phyloP scores from a whole-genome alignment of 2,888 invertebrate species.

The Blera fallax region DNA sequence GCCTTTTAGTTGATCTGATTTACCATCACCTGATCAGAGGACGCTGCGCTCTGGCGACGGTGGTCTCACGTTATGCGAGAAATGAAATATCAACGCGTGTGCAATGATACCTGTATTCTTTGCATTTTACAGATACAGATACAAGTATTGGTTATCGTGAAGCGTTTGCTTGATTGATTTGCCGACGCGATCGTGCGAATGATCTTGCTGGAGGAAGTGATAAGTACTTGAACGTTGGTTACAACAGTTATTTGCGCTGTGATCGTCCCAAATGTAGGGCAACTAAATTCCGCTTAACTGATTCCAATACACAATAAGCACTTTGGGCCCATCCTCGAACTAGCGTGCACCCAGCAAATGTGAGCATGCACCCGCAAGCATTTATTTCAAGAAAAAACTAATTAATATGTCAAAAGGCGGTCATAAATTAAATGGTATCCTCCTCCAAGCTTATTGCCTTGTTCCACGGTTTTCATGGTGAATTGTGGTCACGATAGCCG shows the following conservation, averaged over 20 bases:
- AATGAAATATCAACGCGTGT: constrained; percentile 69
- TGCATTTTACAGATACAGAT: background rate
- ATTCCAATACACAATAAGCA: background rate
- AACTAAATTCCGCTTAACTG: background rate
- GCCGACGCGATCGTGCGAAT: constrained; percentile 61
- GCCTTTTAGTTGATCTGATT: constrained; percentile 72
- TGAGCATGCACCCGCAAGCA: background rate
- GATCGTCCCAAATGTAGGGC: constrained; percentile 29
- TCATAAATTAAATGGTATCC: constrained; percentile 46
- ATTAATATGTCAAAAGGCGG: constrained; percentile 46
- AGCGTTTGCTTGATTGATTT: constrained; percentile 67
- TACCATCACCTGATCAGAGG: constrained; percentile 65
- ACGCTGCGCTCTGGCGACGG: constrained; percentile 2
- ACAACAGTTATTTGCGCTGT: constrained; percentile 13
- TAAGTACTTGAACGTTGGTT: constrained; percentile 3
- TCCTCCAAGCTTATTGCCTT: constrained; percentile 9
- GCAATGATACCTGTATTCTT: constrained; percentile 50
- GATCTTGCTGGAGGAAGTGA: constrained; percentile 42
- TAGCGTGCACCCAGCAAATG: constrained; percentile 8
- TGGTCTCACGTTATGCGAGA: constrained; percentile 61
- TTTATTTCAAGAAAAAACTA: constrained; percentile 8
- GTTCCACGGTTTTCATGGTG: background rate
- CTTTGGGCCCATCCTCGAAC: constrained; percentile 7
- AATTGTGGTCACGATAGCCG: background rate
- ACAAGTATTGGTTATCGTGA: constrained; percentile 53